phyloP scores from a whole-genome alignment of 2,888 invertebrate genomes.

The Tachystola acroxantha region DNA sequence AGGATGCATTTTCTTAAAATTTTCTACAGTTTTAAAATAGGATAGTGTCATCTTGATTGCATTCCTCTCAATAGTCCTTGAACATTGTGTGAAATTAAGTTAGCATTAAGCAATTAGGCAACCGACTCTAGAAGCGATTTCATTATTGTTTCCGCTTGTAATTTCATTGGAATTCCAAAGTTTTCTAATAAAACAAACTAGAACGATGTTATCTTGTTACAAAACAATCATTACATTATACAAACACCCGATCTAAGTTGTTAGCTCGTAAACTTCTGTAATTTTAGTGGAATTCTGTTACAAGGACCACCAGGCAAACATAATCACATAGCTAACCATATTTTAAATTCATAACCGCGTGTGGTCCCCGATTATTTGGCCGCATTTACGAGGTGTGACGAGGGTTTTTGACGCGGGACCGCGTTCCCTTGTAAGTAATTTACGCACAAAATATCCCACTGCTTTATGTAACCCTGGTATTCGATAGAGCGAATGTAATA shows the following conservation, averaged over 20 bases:
- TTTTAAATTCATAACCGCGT: conserved; percentile 24
- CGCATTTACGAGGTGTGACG: conserved; percentile 46
- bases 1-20: too few species aligned
- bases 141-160: neutral
- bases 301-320: conserved; percentile 25
- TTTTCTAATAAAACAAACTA: neutral
- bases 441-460: conserved; percentile 36
- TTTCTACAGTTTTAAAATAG: too few species aligned
- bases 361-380: conserved; percentile 39
- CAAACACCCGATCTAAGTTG: neutral
- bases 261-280: neutral
- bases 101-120: too few species aligned
- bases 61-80: too few species aligned
- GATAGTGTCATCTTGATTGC: too few species aligned
- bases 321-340: conserved; percentile 36
- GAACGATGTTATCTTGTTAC: neutral
- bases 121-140: neutral
- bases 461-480: conserved; percentile 37
- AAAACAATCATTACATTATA: conserved; percentile 20
- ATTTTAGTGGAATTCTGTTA: too few species aligned
- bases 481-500: conserved; percentile 29
- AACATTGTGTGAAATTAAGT: too few species aligned
- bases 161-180: too few species aligned
- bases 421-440: conserved; percentile 45
- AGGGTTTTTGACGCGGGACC: conserved; percentile 57